Evolutionary conservation across 2,113 vertebrate species (phyloP).

Genomic region (Rhea pennata): DNA sequence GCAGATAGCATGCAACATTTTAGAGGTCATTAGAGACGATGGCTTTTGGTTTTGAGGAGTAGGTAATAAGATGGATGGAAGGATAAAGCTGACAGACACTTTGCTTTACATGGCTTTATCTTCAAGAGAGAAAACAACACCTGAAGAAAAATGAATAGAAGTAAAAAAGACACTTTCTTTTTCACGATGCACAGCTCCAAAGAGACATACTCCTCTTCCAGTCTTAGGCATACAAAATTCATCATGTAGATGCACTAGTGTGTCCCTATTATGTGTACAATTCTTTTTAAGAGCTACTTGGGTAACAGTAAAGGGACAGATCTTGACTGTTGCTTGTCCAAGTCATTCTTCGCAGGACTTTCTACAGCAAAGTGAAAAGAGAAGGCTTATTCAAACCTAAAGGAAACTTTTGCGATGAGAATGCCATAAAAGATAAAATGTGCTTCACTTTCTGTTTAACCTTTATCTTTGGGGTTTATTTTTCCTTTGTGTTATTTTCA

Average conservation of each 20-base stretch:
- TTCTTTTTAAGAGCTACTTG: not conserved
- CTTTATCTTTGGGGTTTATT: not conserved
- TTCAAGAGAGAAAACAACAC: not conserved
- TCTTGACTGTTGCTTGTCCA: not conserved
- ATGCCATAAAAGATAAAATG: not conserved
- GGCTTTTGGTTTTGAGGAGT: not conserved
- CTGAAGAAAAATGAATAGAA: not conserved
- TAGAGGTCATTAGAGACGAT: not conserved
- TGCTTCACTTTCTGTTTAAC: not conserved
- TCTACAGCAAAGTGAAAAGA: not conserved
- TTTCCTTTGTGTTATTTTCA: not conserved
- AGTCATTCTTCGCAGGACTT: not conserved
- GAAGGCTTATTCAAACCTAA: not conserved
- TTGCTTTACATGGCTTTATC: not conserved
- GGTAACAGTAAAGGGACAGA: not conserved
- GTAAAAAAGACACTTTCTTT: not conserved
- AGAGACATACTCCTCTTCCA: not conserved
- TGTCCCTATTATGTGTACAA: not conserved
- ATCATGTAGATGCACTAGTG: not conserved
- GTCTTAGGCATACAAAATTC: not conserved
- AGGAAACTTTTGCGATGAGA: not conserved
- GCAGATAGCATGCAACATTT: not conserved
- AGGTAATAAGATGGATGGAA: not conserved
- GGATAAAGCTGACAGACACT: not conserved
- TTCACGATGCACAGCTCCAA: not conserved